phyloP scores from a whole-genome alignment of 2,797 vertebrate species.

The Cossypha heuglini region DNA sequence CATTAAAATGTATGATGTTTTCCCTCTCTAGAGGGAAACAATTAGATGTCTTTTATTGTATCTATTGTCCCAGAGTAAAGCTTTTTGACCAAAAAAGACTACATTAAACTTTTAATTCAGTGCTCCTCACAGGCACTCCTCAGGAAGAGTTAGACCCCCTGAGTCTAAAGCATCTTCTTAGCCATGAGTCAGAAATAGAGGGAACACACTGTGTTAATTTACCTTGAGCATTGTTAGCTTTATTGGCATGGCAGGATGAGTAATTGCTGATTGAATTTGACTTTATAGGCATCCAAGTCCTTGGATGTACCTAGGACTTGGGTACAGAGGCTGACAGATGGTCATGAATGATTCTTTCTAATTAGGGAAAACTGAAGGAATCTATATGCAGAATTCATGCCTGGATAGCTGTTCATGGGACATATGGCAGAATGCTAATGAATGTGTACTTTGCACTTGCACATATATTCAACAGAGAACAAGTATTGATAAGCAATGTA shows the following conservation, averaged over 20 bases:
- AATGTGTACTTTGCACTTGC: not conserved
- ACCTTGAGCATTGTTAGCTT: not conserved
- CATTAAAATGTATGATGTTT: not conserved
- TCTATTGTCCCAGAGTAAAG: not conserved
- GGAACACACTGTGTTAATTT: not conserved
- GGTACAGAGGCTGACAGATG: conserved; percentile 13
- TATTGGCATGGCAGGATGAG: not conserved
- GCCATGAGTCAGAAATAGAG: not conserved
- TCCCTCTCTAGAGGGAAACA: not conserved
- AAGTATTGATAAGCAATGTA: not conserved
- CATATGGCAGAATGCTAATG: not conserved
- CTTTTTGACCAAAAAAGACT: not conserved
- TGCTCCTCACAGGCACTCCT: not conserved
- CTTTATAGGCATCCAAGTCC: not conserved
- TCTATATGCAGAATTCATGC: conserved; percentile 9
- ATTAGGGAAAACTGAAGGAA: conserved; percentile 21
- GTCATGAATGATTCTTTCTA: conserved; percentile 8
- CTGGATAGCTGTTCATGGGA: not conserved
- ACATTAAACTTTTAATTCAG: not conserved
- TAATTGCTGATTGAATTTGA: conserved; percentile 2
- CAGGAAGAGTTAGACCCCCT: not conserved
- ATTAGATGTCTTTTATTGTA: not conserved
- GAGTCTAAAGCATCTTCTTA: not conserved
- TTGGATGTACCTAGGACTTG: not conserved
- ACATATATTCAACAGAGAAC: not conserved